A percentile compares a stretch with the other conserved stretches of the same genome.
Evolutionary conservation across 2,888 invertebrate genomes (phyloP).

Genomic region (Hirtodrosophila trivittata): DNA sequence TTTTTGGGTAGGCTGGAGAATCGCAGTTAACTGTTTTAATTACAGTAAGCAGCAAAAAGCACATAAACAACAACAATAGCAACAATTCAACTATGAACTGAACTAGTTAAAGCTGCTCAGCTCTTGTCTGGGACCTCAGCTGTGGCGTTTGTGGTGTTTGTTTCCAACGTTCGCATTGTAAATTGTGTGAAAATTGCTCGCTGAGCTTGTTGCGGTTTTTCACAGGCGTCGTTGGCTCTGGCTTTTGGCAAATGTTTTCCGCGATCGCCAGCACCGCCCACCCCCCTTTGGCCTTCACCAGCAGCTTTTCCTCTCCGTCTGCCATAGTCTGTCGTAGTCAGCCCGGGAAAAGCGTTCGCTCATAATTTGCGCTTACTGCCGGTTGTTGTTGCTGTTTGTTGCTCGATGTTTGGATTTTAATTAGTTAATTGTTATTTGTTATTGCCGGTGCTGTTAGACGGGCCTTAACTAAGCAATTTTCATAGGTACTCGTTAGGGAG

Average conservation of each 20-base stretch:
- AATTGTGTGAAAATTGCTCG: constrained; percentile 67
- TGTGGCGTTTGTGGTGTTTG: constrained; percentile 41
- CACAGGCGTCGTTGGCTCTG: constrained; percentile 42
- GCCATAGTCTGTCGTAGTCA: constrained; percentile 3
- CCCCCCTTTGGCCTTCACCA: constrained; percentile 5
- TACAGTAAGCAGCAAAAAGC: constrained; percentile 18
- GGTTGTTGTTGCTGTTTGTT: constrained; percentile 26
- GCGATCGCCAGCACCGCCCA: constrained; percentile 13
- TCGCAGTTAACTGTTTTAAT: constrained; percentile 47
- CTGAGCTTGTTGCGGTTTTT: constrained; percentile 52
- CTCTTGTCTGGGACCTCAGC: constrained; percentile 9
- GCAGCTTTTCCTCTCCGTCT: constrained; percentile 11
- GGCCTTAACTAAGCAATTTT: constrained; percentile 28
- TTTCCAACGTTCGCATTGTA: constrained; percentile 60
- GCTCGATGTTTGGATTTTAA: constrained; percentile 48
- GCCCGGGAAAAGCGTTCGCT: constrained; percentile 47
- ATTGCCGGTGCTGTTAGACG: constrained; percentile 42
- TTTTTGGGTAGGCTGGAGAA: constrained; percentile 13
- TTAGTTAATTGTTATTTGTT: constrained; percentile 66
- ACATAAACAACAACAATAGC: constrained; percentile 13
- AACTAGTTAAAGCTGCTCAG: constrained; percentile 48
- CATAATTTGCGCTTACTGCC: constrained; percentile 59
- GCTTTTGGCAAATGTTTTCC: constrained; percentile 46
- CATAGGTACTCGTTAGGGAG: constrained; percentile 17
- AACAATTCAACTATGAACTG: constrained; percentile 24